Evolutionary conservation across 2,797 vertebrate species (phyloP), one percentile per base, ranked within the genome.

Genomic region (Rhincodon typus): DNA sequence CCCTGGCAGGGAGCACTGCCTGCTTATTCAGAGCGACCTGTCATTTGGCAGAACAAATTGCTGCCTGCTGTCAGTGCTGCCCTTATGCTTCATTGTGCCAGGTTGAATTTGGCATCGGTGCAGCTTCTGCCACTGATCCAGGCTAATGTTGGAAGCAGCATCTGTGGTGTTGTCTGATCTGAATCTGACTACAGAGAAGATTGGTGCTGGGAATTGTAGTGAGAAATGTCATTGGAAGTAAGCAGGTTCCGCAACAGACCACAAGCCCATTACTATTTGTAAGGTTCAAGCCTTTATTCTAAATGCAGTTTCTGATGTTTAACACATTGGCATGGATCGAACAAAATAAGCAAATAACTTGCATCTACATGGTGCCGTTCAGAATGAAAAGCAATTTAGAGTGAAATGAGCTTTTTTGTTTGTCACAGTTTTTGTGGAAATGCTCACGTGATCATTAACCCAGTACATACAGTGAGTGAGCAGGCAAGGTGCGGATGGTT

Each of bases 41-140:
- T 77, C 46, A 27, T 95, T 50, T 95, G 94, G 69, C 94, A 95
- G 70, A 77, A 69, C 94, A 95, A 95, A 95, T 95, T 95, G 94
- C 94, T 95, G 94, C 94, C 94, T 69, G 62, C 90, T 93, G 90
- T 93, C 90, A 67, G 0, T 69, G 66, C 90, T 42, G 66, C 67
- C 94, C 72, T 95, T 53, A 70, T 95, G 94, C 77, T 34, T 95
- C 42, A 95, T n/a, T 74, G 8, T 57, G 42, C 70, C 27, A 72
- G 42, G 53, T 95, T 95, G 94, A 53, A 50, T 74, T 46, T 74
- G 70, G 70, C 94, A 94, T 74, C 46, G 4, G 67, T 34, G 46
- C 42, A 70, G 50, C 94, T 95, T 27, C 46, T 77, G 69, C 50
- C 94, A 95, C 94, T 53, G 70, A 95, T 50, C 42, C 94, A 95